Evolutionary conservation across 64 coral and sea anemone genomes (phyloP), one percentile per base, ranked within the genome.

Genomic region (Porites lutea): DNA sequence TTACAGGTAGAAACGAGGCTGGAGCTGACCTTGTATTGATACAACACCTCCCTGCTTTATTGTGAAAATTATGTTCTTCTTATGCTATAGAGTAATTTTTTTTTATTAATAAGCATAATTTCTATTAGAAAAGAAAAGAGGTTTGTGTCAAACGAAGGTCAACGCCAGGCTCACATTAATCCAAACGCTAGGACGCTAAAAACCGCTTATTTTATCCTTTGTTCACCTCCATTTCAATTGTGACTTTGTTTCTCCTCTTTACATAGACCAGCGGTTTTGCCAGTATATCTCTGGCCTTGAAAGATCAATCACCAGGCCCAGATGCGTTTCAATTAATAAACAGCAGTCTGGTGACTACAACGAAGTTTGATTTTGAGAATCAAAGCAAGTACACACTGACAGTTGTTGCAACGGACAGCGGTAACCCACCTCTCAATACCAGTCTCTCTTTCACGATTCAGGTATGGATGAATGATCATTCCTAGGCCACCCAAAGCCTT

Each of bases 401-500:
- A 37, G 19, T 92, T 1, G 55, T 86, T 50, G 90, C 90, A 65
- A 63, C 49, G 23, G 90, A 92, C 82, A 92, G 90, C 90, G 90
- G 90, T 77, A 77, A 19, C n/a, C 90, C 90, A 59, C 58, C 90
- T 12, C 72, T 91, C 48, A 63, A 13, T 48, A 83, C 78, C 6
- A 82, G 9, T 79, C 67, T 72, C 22, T 60, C 89, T 22, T 82
- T 91, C 12, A 59, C 50, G 4, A 71, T 91, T 13, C 43, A 82
- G 22, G 89, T 91, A 61, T 37, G 27, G 27, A 37, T 37, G 27
- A 37, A 37, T 37, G 27, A 37, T 37, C 27, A 37, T 37, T 37
- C 27, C 27, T 37, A 37, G 27, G 27, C 27, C 27, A 37, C 27
- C 0, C 27, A 37, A 37, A 37, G 27, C 27, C 27, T 37, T 37